Evolutionary conservation across 2,113 vertebrate species (phyloP).

Genomic region (Gymnarchus niloticus): DNA sequence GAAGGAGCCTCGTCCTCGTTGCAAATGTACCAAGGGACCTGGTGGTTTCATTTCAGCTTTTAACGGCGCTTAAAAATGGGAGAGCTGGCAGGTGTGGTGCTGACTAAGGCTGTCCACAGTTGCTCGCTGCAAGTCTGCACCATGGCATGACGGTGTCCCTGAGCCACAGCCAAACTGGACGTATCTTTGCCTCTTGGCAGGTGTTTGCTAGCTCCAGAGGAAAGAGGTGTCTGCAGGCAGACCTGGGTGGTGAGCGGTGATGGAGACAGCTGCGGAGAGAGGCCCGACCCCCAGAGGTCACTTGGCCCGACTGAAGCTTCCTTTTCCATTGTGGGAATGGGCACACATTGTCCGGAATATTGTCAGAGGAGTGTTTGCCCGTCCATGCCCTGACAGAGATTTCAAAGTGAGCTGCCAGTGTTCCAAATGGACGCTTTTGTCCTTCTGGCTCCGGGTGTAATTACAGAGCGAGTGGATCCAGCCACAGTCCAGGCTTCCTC

Average conservation of each 20-base stretch:
- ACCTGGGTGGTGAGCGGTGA: background rate
- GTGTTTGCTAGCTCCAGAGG: background rate
- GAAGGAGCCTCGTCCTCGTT: background rate
- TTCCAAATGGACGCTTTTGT: background rate
- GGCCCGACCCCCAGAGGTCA: slow-evolving; percentile 16
- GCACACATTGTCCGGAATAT: slow-evolving; percentile 26
- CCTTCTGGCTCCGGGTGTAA: background rate
- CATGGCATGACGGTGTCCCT: background rate
- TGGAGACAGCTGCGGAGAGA: slow-evolving; percentile 1
- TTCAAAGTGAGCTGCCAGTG: background rate
- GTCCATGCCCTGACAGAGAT: background rate
- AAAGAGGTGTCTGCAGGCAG: background rate
- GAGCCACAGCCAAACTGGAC: background rate
- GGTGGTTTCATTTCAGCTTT: slow-evolving; percentile 6
- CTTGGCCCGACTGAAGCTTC: slow-evolving; percentile 20
- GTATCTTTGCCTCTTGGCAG: background rate
- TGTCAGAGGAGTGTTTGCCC: slow-evolving; percentile 5
- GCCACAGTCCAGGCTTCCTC: slow-evolving; percentile 32
- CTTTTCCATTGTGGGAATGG: slow-evolving; percentile 27
- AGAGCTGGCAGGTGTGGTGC: slow-evolving; percentile 8
- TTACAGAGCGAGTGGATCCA: background rate
- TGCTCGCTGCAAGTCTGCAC: background rate
- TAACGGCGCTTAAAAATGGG: slow-evolving; percentile 2
- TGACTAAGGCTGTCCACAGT: slow-evolving; percentile 15
- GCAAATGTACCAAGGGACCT: slow-evolving; percentile 6